phyloP scores from a whole-genome alignment of 2,888 invertebrate genomes.

The Parnassius smintheus region DNA sequence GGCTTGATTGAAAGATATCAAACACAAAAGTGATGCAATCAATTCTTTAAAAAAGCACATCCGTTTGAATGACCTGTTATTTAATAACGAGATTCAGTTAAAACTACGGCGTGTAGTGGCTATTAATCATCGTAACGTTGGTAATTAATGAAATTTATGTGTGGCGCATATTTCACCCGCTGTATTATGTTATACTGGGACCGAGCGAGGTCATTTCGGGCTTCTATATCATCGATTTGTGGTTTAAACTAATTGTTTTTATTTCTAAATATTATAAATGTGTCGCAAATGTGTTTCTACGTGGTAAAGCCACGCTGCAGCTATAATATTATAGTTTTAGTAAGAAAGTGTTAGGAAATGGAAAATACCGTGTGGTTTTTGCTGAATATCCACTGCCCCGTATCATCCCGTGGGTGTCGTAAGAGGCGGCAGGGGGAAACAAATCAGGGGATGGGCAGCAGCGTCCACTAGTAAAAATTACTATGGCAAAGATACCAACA shows the following conservation, averaged over 20 bases:
- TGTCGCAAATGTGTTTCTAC: no score
- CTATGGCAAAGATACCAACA: no score
- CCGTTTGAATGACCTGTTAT: constrained; percentile 45
- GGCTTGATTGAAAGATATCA: neutral
- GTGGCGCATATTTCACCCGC: constrained; percentile 60
- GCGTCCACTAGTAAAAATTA: no score
- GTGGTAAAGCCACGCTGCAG: no score
- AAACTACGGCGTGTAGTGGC: constrained; percentile 57
- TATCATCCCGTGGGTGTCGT: no score
- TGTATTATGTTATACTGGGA: constrained; percentile 54
- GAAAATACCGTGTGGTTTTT: no score
- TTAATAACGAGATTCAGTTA: constrained; percentile 64
- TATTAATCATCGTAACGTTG: constrained; percentile 62
- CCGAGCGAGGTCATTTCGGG: constrained; percentile 45
- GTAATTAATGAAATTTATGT: constrained; percentile 77
- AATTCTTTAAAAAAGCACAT: constrained; percentile 26
- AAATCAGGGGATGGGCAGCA: no score
- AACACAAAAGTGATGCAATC: constrained; percentile 10
- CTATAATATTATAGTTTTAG: no score
- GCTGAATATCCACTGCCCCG: no score
- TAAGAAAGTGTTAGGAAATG: no score
- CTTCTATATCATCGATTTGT: constrained; percentile 15
- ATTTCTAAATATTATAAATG: constrained; percentile 3
- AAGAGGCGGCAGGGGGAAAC: no score
- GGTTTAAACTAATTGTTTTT: constrained; percentile 10